Percentiles rank a stretch among this genome's conserved stretches.
These are phyloP conservation scores for Ichneumon xanthorius DNA, from an alignment of 2,888 invertebrate genomes.

Conservation along the genomic window DNA sequence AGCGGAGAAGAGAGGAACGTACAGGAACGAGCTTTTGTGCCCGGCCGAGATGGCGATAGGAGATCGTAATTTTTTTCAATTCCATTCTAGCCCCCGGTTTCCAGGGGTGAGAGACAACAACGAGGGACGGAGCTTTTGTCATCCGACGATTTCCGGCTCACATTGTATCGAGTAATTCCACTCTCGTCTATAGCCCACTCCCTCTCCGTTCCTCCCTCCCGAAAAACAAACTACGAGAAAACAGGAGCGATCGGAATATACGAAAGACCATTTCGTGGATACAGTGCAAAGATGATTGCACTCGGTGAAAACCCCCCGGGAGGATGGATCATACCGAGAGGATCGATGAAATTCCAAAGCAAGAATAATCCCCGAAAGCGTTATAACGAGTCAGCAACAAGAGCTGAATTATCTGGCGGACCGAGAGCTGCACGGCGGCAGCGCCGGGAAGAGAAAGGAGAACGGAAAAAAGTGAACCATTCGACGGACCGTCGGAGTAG, in stretches of 20 bases:
- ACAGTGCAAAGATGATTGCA: constrained; percentile 56
- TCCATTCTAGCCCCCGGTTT: constrained; percentile 7
- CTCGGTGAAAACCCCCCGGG: constrained; percentile 48
- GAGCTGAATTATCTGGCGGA: constrained; percentile 56
- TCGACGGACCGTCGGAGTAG: constrained; percentile 50
- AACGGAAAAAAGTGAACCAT: constrained; percentile 53
- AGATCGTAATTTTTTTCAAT: constrained; percentile 49
- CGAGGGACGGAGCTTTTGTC: constrained; percentile 43
- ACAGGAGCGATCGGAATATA: constrained; percentile 31
- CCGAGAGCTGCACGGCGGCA: constrained; percentile 39
- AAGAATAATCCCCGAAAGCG: constrained; percentile 67
- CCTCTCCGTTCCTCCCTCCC: constrained; percentile 10
- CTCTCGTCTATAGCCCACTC: constrained; percentile 30
- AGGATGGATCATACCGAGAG: constrained; percentile 54
- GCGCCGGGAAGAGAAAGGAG: constrained; percentile 30
- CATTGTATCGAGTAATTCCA: constrained; percentile 55
- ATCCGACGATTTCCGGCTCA: constrained; percentile 36
- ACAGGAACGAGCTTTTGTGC: constrained; percentile 4
- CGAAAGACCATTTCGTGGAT: constrained; percentile 46
- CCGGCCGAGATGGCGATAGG: constrained; percentile 14
- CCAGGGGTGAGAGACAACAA: background rate
- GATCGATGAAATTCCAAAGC: constrained; percentile 62
- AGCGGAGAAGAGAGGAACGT: background rate
- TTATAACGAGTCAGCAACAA: constrained; percentile 66
- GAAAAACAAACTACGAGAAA: constrained; percentile 40